Base-by-base conservation (phyloP, 2,888 invertebrate genomes). In the Drosophila stalkeri region DNA sequence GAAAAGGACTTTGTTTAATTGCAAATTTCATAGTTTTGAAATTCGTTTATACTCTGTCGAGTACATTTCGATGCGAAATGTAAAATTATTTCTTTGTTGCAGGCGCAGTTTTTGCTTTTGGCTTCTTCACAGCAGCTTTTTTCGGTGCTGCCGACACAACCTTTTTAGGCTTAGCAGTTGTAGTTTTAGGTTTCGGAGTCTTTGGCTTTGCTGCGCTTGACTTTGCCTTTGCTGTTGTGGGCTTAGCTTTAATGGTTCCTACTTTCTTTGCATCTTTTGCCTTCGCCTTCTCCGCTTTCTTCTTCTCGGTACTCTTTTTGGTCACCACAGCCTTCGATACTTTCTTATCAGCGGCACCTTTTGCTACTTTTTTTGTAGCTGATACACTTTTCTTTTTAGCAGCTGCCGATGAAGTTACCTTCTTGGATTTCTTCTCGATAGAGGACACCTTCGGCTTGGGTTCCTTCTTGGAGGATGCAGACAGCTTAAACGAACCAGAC, bases 401-500 rank as follows among this genome's bases (percentile, higher is more conserved):
- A 27, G 49, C 62, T 52, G 55, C 54, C 2, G 61, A 52, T 18
- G 68, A n/a, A 18, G 27, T 18, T 11, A 47, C 64, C 46, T 75
- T 74, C 49, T 75, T 74, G 2, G 57, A 27, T 63, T 72, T 80
- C 64, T 72, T 80, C 44, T 69, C 77, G 5, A 71, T 59, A 43
- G 78, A 51, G 12, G 61, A 18, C 14, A 27, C 49, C 44, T 72
- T 79, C 43, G 75, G 74, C 55, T 77, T 74, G 1, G 77, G 65
- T 9, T 76, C 70, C 37, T 75, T 81, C 31, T 79, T 79, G 55
- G 75, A 71, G 16, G 80, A 64, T 12, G 81, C 72, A 35, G 84
- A 73, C 12, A 84, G 47, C 56, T 81, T 84, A 39, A 84, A 84
- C 9, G 81, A 84, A 41, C 83, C 83, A 39, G 80, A 72, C 7